Percentiles rank a stretch among this genome's conserved stretches.
Evolutionary conservation across 2,888 invertebrate genomes (phyloP).

Genomic region (Asteroscopus sphinx): DNA sequence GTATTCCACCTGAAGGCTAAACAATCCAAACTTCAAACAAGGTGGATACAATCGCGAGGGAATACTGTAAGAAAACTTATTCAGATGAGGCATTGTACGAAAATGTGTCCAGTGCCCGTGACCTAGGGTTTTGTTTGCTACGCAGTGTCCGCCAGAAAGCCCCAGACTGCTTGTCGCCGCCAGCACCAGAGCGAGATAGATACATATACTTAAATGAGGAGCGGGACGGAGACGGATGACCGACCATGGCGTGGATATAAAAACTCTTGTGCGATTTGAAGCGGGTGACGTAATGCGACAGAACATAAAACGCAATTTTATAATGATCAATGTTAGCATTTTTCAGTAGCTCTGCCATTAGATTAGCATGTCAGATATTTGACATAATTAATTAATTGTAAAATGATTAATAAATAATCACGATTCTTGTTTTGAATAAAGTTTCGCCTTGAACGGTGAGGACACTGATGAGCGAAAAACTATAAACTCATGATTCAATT

Average conservation of each 20-base stretch:
- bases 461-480: slow-evolving; percentile 7
- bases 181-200: slow-evolving; percentile 78
- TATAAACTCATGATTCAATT: too few species aligned
- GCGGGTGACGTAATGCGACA: slow-evolving; percentile 75
- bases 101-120: slow-evolving; percentile 83
- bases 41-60: slow-evolving; percentile 60
- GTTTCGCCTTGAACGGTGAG: slow-evolving; percentile 9
- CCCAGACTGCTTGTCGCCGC: slow-evolving; percentile 89
- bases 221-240: slow-evolving; percentile 74
- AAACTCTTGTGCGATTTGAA: slow-evolving; percentile 71
- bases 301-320: slow-evolving; percentile 76
- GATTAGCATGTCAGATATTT: slow-evolving; percentile 41
- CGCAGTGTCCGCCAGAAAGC: slow-evolving; percentile 77
- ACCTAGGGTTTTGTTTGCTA: slow-evolving; percentile 86
- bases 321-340: slow-evolving; percentile 69
- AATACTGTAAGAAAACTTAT: slow-evolving; percentile 66
- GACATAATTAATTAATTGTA: slow-evolving; percentile 25
- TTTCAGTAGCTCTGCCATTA: slow-evolving; percentile 42
- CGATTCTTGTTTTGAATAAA: slow-evolving; percentile 9
- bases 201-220: slow-evolving; percentile 62
- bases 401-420: slow-evolving; percentile 17
- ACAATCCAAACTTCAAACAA: slow-evolving; percentile 62
- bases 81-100: slow-evolving; percentile 65
- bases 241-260: slow-evolving; percentile 78
- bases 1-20: slow-evolving; percentile 66